A percentile compares a stretch with the other conserved stretches of the same genome.
Conservation (phyloP, 30 jellyfish, hydroid and myxozoan species). For the Hydractinia echinata region DNA sequence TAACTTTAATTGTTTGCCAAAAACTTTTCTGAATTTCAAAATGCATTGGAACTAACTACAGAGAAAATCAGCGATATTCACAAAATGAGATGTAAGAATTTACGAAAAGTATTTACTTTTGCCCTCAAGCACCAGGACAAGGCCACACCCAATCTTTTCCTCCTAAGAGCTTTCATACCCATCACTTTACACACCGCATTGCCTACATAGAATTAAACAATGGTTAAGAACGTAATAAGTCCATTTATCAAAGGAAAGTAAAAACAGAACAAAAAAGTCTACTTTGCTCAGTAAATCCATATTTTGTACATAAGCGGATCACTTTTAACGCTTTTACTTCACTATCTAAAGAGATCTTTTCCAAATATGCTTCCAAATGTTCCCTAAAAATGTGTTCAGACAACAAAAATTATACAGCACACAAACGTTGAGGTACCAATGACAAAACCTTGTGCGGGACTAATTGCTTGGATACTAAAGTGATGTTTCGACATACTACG, state of each 20-base stretch:
- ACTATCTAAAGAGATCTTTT: constrained; percentile 63
- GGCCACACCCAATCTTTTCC: constrained; percentile 73
- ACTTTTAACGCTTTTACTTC: constrained; percentile 83
- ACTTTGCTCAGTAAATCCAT: constrained; percentile 74
- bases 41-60: background rate
- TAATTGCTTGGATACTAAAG: too few relatives aligned
- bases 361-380: constrained; percentile 59
- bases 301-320: constrained; percentile 56
- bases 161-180: constrained; percentile 83
- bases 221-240: background rate
- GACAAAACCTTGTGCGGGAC: too few relatives aligned
- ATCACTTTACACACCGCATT: constrained; percentile 63
- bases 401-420: too few relatives aligned
- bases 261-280: background rate
- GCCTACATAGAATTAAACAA: constrained; percentile 36
- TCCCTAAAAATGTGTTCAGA: constrained; percentile 32
- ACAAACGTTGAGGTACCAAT: too few relatives aligned
- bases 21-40: background rate
- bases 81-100: background rate
- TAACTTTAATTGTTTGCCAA: background rate
- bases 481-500: too few relatives aligned
- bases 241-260: too few relatives aligned
- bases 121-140: constrained; percentile 85
- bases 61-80: background rate
- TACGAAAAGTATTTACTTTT: constrained; percentile 35